Conservation (phyloP, 2,888 invertebrate species). For the Itoplectis maculator region DNA sequence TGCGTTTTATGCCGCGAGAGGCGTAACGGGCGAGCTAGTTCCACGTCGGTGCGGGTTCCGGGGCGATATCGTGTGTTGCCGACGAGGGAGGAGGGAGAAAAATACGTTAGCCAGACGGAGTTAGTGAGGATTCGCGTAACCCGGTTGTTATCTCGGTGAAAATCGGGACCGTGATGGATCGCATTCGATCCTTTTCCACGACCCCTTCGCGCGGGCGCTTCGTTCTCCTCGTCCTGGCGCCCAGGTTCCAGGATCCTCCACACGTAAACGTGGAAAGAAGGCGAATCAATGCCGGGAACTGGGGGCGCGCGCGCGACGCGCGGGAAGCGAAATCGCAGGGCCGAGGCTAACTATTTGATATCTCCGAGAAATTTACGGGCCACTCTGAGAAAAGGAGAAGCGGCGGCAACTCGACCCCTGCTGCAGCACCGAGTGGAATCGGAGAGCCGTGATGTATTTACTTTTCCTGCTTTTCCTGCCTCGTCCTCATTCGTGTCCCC, state of each 20-base stretch:
- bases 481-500: constrained; percentile 13
- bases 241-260: background rate
- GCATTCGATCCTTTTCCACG: constrained; percentile 59
- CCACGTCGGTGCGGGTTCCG: background rate
- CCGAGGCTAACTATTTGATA: constrained; percentile 41
- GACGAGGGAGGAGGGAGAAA: constrained; percentile 17
- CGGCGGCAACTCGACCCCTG: background rate
- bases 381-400: constrained; percentile 26
- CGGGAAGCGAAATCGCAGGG: background rate
- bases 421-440: constrained; percentile 12
- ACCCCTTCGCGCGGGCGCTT: constrained; percentile 36
- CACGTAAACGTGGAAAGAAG: background rate
- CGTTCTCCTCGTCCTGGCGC: constrained; percentile 30
- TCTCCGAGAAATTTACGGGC: constrained; percentile 39
- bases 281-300: constrained; percentile 20
- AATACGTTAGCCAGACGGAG: constrained; percentile 43
- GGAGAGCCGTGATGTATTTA: constrained; percentile 42
- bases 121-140: constrained; percentile 43
- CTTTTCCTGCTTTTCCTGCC: constrained; percentile 43
- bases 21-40: background rate
- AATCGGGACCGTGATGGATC: constrained; percentile 66
- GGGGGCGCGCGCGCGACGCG: background rate
- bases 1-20: background rate
- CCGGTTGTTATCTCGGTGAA: constrained; percentile 54
- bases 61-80: constrained; percentile 15